These are phyloP conservation scores for Darevskia nairensis DNA, from an alignment of 2,797 vertebrate genomes.

Conservation along the genomic window DNA sequence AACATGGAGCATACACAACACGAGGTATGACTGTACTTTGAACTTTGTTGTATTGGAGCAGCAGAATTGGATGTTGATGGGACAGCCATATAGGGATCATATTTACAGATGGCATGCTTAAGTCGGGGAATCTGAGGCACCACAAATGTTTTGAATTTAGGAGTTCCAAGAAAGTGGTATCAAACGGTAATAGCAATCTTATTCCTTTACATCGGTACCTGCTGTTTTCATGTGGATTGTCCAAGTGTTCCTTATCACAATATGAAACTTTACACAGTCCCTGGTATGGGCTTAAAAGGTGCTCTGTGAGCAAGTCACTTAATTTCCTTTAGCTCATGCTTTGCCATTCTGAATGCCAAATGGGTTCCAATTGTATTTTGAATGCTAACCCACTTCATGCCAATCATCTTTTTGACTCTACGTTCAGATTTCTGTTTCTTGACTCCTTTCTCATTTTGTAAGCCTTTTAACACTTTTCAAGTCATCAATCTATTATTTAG, in stretches of 20 bases:
- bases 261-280: neutral
- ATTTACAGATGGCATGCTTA: neutral
- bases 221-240: neutral
- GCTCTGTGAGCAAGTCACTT: no score
- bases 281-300: no score
- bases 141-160: neutral
- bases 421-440: neutral
- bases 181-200: neutral
- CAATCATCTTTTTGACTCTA: neutral
- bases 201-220: neutral
- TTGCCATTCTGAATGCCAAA: no score
- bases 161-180: neutral
- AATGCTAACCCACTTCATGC: no score
- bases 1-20: no score
- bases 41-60: neutral
- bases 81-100: neutral
- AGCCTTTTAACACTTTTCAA: conserved; percentile 7
- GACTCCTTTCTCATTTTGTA: neutral
- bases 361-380: no score
- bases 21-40: neutral
- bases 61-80: neutral
- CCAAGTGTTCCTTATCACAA: neutral
- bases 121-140: neutral
- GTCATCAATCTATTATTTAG: conserved; percentile 21
- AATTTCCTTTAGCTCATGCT: no score